phyloP scores from a whole-genome alignment of 2,113 vertebrate genomes.

The Gymnarchus niloticus region DNA sequence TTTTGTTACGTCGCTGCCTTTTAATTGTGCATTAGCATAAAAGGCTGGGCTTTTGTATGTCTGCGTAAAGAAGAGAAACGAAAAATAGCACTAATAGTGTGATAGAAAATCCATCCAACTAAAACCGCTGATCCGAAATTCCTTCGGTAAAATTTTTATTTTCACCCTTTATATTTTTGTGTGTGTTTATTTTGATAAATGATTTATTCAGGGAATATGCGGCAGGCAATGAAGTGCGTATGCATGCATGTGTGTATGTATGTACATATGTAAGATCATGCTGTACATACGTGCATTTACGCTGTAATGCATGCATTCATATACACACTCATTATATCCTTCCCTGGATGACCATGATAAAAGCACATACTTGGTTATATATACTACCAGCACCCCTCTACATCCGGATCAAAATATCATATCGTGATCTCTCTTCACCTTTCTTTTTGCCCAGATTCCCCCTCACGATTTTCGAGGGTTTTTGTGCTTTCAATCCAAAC shows the following conservation, averaged over 20 bases:
- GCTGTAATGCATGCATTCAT: too few species aligned
- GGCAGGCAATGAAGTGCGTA: background rate
- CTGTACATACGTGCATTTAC: background rate
- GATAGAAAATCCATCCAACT: background rate
- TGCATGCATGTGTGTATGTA: background rate
- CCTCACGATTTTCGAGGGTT: slow-evolving; percentile 62
- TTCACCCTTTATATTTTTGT: background rate
- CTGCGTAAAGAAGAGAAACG: background rate
- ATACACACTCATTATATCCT: background rate
- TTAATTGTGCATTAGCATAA: slow-evolving; percentile 28
- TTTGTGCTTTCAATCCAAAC: slow-evolving; percentile 50
- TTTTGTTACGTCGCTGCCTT: slow-evolving; percentile 28
- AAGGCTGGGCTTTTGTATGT: slow-evolving; percentile 7
- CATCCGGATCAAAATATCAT: slow-evolving; percentile 42
- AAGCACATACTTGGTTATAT: background rate
- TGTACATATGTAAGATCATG: background rate
- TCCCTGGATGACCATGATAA: background rate
- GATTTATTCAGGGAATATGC: background rate
- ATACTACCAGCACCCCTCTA: background rate
- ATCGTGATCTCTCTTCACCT: slow-evolving; percentile 44
- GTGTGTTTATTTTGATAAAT: background rate
- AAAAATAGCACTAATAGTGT: background rate
- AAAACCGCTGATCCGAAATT: background rate
- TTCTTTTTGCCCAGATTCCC: slow-evolving; percentile 62
- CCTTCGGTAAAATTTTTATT: too few species aligned